A percentile compares a stretch with the other conserved stretches of the same genome.
These are phyloP conservation scores for Drosophila sp. DNA, from an alignment of 1,140 invertebrate genomes.

Conservation along the genomic window DNA sequence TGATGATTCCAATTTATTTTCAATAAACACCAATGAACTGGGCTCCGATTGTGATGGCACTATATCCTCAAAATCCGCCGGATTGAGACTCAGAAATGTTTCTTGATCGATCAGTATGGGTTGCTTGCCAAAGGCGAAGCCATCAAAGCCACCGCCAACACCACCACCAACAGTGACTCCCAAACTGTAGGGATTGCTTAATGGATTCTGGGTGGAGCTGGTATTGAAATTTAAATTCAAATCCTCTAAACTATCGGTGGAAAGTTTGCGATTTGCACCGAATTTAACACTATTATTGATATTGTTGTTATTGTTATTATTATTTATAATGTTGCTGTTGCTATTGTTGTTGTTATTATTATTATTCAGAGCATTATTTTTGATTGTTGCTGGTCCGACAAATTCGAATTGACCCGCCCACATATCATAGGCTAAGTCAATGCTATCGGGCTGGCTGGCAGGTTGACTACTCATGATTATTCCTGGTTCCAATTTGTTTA, in stretches of 20 bases:
- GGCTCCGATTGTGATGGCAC: constrained; percentile 81
- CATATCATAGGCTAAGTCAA: constrained; percentile 91
- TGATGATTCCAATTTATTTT: constrained; percentile 68
- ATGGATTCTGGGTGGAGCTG: constrained; percentile 63
- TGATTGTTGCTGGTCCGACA: constrained; percentile 84
- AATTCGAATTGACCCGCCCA: constrained; percentile 95
- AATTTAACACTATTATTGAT: constrained; percentile 55
- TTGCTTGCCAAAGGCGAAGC: constrained; percentile 63
- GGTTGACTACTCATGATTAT: constrained; percentile 83
- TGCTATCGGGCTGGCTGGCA: constrained; percentile 83
- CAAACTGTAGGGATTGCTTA: constrained; percentile 72
- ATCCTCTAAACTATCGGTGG: constrained; percentile 77
- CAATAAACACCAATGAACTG: constrained; percentile 74
- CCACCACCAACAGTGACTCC: constrained; percentile 41
- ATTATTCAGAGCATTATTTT: constrained; percentile 26
- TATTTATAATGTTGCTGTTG: constrained; percentile 49
- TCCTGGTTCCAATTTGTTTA: constrained; percentile 21
- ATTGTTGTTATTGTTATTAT: constrained; percentile 55
- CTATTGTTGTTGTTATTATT: constrained; percentile 31
- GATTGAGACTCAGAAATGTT: constrained; percentile 81
- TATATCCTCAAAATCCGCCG: constrained; percentile 81
- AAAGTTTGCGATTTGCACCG: constrained; percentile 58
- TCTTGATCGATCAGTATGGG: constrained; percentile 82
- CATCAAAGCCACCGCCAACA: constrained; percentile 34
- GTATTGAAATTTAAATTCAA: constrained; percentile 80